Base-by-base conservation (phyloP, 30 jellyfish, hydroid and myxozoan genomes). In the Aurelia sp. region DNA sequence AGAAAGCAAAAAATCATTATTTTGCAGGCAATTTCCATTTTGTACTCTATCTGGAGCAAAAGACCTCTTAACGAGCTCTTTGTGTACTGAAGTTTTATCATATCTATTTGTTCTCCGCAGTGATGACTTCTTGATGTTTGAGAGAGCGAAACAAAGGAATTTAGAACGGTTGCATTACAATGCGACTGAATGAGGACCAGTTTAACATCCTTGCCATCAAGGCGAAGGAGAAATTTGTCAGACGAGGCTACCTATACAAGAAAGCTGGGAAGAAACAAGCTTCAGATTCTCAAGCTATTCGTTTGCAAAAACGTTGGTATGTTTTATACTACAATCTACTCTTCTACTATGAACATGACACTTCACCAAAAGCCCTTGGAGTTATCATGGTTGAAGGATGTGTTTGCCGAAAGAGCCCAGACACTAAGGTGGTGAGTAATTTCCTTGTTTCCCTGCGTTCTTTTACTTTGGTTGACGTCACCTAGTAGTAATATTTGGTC, bases 231-330 rank as follows among this genome's bases (percentile, higher is more conserved):
- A 62, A 44, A 38, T 82, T 97, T 4, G 63, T 69, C 6, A 92
- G 79, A 73, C 53, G 90, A 72, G 98, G 98, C 68, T 86, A 86
- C 71, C 60, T 88, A 20, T 72, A 70, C 82, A 88, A 91, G 85
- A 92, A 88, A 60, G 85, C 88, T 77, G 98, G 96, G 16, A 88
- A 87, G 65, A 81, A 88, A 68, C 87, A 72, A 61, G 86, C 95
- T 1, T 6, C 87, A 13, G 92, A 90, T n/a, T 88, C 92, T 8
- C 93, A 78, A 30, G 81, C 91, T 24, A 91, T 87, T 4, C 94
- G 98, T 5, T 89, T 97, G 95, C 98, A 92, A 73, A 87, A 71
- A 61, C 67, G 98, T 71, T 92, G 92, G 91, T 86, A 89, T 77
- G 97, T 81, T 53, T 80, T 92, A 66, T 83, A 92, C 61, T 92